Base-by-base conservation (phyloP, 2,113 vertebrate species). In the Pseudorhombus dupliciocellatus region DNA sequence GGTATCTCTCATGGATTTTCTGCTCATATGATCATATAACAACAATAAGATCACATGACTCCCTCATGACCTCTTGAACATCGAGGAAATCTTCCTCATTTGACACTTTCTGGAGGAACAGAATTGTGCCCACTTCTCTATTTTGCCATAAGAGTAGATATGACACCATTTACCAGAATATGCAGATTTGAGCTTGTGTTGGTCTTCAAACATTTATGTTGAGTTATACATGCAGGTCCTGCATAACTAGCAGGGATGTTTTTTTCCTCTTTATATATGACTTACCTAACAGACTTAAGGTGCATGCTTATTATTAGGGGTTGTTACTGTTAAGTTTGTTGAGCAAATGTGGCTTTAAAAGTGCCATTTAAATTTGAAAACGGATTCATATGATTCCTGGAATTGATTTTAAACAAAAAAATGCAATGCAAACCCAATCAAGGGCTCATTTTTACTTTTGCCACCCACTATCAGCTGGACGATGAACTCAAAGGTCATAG, bases 31-130 rank as follows among this genome's bases (percentile, higher is more conserved):
- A 90, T 80, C 48, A 44, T 53, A 53, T 34, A 82, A 77, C 54
- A 79, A 87, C 81, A 91, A 80, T 79, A 78, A 50, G 62, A 73
- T 66, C 92, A 87, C 85, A 89, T 94, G 93, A 92, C 77, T 50
- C 46, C 76, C 88, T 84, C 88, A 91, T 90, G 90, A 91, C 87
- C 80, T 74, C 61, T 75, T 12, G 44, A 70, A 28, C 37, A 34
- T 79, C 22, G 53, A 73, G 44, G 61, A 80, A 77, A 58, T 75
- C 65, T 66, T 83, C 56, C 34, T 52, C 4, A 16, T 57, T 62
- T 59, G 22, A 24, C 1, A 3, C 62, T 54, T 54, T 18, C 28
- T 40, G 15, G 11, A 12, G 51, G 31, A 31, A 28, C 26, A 40
- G 18, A 54, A 30, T 6, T 61, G 11, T 24, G 51, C 42, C 22